These are phyloP conservation scores for Cyclura pinguis DNA, from an alignment of 2,797 vertebrate genomes.

Conservation along the genomic window DNA sequence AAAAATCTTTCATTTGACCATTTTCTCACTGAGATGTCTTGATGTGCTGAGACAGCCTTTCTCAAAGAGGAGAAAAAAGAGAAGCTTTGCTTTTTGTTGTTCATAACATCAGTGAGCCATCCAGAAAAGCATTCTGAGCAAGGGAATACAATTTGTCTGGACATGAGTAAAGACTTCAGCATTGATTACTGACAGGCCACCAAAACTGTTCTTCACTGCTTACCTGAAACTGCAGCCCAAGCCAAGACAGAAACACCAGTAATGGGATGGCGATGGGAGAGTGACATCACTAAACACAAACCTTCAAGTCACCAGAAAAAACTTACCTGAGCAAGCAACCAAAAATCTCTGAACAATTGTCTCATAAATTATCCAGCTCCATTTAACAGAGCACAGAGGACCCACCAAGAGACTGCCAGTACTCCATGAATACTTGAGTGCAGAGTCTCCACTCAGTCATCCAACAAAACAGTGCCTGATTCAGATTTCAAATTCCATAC, in stretches of 20 bases:
- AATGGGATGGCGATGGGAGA: background rate
- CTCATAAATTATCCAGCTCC: too few relatives aligned
- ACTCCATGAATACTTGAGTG: background rate
- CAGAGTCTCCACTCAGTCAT: background rate
- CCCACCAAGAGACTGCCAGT: background rate
- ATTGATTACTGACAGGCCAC: background rate
- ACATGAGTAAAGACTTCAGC: background rate
- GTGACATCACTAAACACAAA: background rate
- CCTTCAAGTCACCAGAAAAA: background rate
- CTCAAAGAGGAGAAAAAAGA: background rate
- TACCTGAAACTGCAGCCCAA: background rate
- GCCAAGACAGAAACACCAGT: background rate
- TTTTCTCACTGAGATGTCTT: too few relatives aligned
- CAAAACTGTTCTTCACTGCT: too few relatives aligned
- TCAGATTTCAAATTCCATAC: background rate
- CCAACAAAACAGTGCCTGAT: background rate
- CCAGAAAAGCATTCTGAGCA: background rate
- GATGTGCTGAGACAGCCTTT: too few relatives aligned
- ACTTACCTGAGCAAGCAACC: background rate
- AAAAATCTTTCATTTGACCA: too few relatives aligned
- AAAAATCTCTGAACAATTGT: background rate
- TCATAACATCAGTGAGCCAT: background rate
- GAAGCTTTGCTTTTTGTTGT: background rate
- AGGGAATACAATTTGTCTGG: background rate
- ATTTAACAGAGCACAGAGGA: background rate